These are phyloP conservation scores for Poecilia latipinna DNA, from an alignment of 2,113 vertebrate species.

Conservation along the genomic window DNA sequence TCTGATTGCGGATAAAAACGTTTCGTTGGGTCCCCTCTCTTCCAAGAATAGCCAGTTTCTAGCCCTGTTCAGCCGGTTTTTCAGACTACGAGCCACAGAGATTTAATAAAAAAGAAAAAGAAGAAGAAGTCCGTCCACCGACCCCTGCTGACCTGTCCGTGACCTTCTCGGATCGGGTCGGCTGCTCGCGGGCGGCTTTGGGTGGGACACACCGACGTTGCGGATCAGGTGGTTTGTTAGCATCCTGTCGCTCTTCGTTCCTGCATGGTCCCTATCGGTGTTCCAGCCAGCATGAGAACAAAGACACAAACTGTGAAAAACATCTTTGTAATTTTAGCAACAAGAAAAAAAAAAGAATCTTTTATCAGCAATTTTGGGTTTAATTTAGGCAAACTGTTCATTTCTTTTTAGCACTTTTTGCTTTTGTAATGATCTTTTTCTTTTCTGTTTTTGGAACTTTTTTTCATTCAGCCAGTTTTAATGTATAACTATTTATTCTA, in stretches of 20 bases:
- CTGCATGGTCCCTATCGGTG: conserved; percentile 79
- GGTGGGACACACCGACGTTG: conserved; percentile 38
- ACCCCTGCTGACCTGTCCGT: conserved; percentile 28
- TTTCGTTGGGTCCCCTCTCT: background rate
- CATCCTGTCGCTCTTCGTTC: conserved; percentile 64
- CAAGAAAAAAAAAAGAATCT: conserved; percentile 32
- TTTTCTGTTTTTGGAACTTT: conserved; percentile 33
- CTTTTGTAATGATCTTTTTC: conserved; percentile 56
- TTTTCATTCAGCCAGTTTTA: conserved; percentile 61
- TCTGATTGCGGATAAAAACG: background rate
- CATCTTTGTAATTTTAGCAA: conserved; percentile 75
- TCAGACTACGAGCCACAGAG: conserved; percentile 18
- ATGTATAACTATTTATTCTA: conserved; percentile 82
- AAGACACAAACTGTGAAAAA: conserved; percentile 82
- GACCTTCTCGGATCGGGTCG: conserved; percentile 37
- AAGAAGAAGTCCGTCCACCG: conserved; percentile 8
- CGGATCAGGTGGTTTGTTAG: conserved; percentile 62
- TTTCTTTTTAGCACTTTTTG: conserved; percentile 56
- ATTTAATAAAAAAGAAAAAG: background rate
- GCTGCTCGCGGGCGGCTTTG: conserved; percentile 36
- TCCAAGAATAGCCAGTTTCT: conserved; percentile 15
- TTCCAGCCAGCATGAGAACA: conserved; percentile 81
- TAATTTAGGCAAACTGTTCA: conserved; percentile 51
- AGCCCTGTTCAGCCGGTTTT: conserved; percentile 10
- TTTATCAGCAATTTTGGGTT: conserved; percentile 65